Percentiles rank a stretch among this genome's conserved stretches.
phyloP scores from a whole-genome alignment of 1,140 invertebrate genomes.

The Aphidius ervi region DNA sequence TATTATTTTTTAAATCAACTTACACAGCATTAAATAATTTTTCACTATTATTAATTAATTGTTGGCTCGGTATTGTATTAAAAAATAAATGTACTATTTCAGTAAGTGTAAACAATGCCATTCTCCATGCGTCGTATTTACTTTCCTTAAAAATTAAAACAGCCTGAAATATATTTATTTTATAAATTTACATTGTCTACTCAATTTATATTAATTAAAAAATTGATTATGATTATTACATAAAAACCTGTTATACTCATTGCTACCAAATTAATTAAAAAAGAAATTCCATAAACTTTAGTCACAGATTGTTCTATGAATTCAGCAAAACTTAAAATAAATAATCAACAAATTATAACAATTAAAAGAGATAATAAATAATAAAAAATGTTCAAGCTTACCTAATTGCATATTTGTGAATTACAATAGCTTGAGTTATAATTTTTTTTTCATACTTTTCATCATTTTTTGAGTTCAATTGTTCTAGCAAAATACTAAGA shows the following conservation, averaged over 20 bases:
- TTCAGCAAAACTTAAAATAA: too few species aligned
- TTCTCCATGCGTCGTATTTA: too few species aligned
- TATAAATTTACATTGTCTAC: not conserved
- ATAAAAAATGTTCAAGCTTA: not conserved
- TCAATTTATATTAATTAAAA: too few species aligned
- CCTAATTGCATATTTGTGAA: constrained; percentile 2
- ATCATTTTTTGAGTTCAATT: not conserved
- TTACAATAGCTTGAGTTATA: not conserved
- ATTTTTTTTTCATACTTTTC: not conserved
- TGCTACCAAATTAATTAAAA: too few species aligned
- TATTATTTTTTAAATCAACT: too few species aligned
- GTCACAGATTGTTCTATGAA: too few species aligned
- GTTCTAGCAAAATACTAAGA: not conserved
- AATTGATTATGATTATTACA: too few species aligned
- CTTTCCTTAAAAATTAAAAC: not conserved
- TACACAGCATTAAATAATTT: not conserved
- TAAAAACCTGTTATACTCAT: too few species aligned
- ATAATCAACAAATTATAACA: too few species aligned
- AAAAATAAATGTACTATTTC: not conserved
- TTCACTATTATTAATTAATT: not conserved
- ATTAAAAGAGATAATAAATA: too few species aligned
- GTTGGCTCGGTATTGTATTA: not conserved
- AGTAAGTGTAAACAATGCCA: not conserved
- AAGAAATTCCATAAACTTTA: too few species aligned
- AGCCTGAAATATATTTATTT: too few species aligned